Evolutionary conservation across 2,888 invertebrate genomes (phyloP), one percentile per base, ranked within the genome.

Genomic region (Drosophila diplacantha): DNA sequence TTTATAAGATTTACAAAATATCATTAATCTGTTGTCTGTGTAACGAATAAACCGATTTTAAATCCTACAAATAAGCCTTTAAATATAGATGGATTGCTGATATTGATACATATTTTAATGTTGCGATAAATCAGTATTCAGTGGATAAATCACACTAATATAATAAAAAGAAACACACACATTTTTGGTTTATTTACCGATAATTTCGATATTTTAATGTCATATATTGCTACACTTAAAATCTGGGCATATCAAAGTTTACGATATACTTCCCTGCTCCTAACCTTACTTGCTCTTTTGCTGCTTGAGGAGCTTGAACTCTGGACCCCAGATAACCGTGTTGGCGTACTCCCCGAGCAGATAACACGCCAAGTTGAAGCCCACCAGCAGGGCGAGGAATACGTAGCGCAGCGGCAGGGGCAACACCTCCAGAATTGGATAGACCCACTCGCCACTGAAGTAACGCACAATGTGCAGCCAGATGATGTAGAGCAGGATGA

Each of bases 371-470:
- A 90, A 85, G 20, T 90, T 89, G 73, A 94, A 89, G 2, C 88
- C 87, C 51, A 94, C 88, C 65, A 93, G 90, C 4, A 90, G 90
- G 6, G 90, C 66, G 76, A 96, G 93, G 88, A 97, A 96, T 8
- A 91, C 85, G 47, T 93, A 89, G 84, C 95, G 91, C 61, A 93
- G 83, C 3, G 93, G 92, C 85, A 92, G 89, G 75, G 92, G 91
- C 52, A 98, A 88, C 3, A 96, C 92, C 60, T 92, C 91, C 69
- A 97, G 90, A 50, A 98, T 90, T 0, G 97, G 97, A 86, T 98
- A 98, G 0, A 96, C 96, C 97, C 97, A 98, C 63, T 92, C 89
- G 26, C 94, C 94, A 26, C 93, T 92, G 69, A 91, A 90, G 67
- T 90, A 90, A 82, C 92, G 92, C 44, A 95, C 93, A 35, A 93